Evolutionary conservation across 2,888 invertebrate species (phyloP), one percentile per base, ranked within the genome.

Genomic region (Acleris holmiana): DNA sequence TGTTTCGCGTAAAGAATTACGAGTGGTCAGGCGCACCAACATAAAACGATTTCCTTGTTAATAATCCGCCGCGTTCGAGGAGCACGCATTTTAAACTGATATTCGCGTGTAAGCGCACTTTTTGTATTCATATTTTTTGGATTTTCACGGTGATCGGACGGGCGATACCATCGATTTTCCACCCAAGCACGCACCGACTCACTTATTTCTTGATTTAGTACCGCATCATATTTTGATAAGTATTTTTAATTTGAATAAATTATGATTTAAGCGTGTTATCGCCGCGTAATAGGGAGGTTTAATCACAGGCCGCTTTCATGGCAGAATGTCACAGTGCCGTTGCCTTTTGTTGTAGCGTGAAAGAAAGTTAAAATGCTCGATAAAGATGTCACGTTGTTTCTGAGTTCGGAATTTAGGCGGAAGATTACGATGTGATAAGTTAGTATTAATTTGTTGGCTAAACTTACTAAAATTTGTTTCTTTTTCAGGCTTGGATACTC

Each of bases 211-310:
- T 91, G 89, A 92, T 91, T 91, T 91, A 91, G 80, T 80, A 91
- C 91, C 91, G 91, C 90, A 92, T 92, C 92, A 90, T 87, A 91
- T 86, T 90, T 88, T 89, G 91, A 91, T 91, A 91, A 92, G 90
- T 92, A 91, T 91, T 92, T 92, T 92, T 92, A 92, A 92, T 91
- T 91, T 92, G 92, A 92, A 92, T 92, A 92, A 91, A 92, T 92
- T 92, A 92, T 91, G 86, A 90, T 91, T 90, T 88, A 88, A 88
- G 86, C 81, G 84, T 81, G 82, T 85, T 90, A 89, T 91, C 89
- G 89, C 79, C 73, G 78, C 78, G 77, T 82, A 86, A 89, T 88
- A 84, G 83, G 77, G 75, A 82, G 76, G 77, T 82, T 84, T 88
- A 88, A 89, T 86, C 88, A 85, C 77, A 82, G 55, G 49, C 83